Conservation (phyloP, 2,797 vertebrate genomes). For the Melanotaenia parkinsoni region DNA sequence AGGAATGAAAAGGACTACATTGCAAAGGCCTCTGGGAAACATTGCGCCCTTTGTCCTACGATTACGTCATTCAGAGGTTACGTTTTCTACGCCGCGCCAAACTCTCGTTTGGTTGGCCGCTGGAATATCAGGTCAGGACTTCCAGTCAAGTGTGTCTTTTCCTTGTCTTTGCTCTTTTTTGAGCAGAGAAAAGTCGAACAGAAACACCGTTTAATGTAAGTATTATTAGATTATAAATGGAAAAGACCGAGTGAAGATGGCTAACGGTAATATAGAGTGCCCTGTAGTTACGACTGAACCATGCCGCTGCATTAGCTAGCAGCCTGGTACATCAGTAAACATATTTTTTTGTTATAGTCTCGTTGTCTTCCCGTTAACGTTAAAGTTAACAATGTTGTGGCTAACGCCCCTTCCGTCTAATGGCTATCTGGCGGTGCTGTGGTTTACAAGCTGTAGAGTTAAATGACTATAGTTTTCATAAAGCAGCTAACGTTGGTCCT, state of each 20-base stretch:
- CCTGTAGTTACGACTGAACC: neutral
- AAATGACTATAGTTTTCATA: neutral
- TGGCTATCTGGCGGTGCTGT: accelerated
- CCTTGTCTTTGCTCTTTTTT: neutral
- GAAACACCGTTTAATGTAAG: conserved; percentile 20
- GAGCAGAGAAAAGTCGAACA: neutral
- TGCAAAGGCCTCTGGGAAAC: conserved; percentile 53
- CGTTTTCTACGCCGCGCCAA: conserved; percentile 16
- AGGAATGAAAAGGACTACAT: conserved; percentile 51
- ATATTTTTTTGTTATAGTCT: neutral
- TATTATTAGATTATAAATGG: neutral
- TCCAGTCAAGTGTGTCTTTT: neutral
- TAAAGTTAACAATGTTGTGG: neutral
- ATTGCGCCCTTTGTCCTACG: accelerated
- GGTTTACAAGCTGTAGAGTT: neutral
- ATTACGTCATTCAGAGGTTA: conserved; percentile 27
- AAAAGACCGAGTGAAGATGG: accelerated
- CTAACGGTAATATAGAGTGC: accelerated
- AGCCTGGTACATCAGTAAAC: neutral
- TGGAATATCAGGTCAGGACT: conserved; percentile 9
- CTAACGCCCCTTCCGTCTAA: neutral
- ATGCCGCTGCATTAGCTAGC: conserved; percentile 6
- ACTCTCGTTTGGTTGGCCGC: neutral
- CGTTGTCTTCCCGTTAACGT: neutral
- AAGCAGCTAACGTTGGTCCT: conserved; percentile 25